Conservation (phyloP, 2,888 invertebrate species). For the Matsumyia berberina region DNA sequence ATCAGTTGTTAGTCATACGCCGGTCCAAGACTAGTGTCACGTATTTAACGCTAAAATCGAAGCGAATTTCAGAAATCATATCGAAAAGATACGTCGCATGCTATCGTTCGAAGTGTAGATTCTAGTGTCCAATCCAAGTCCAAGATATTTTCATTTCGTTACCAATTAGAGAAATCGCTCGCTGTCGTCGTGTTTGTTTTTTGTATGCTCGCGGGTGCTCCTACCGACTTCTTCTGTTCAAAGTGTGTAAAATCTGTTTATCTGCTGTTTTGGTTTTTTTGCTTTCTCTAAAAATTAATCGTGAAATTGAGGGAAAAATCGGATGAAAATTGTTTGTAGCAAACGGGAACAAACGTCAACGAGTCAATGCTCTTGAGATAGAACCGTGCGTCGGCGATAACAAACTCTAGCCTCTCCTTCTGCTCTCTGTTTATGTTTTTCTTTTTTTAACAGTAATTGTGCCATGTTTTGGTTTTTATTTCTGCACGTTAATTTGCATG, state of each 20-base stretch:
- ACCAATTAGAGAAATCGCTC: conserved; percentile 35
- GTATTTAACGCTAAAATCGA: conserved; percentile 13
- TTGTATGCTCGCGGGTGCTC: conserved; percentile 21
- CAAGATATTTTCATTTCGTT: conserved; percentile 38
- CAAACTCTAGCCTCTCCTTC: conserved; percentile 21
- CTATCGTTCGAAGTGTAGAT: conserved; percentile 22
- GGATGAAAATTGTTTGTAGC: neutral
- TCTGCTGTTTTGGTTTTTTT: conserved; percentile 1
- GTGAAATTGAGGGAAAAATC: conserved; percentile 43
- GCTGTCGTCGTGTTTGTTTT: conserved; percentile 2
- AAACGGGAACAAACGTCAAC: conserved; percentile 66
- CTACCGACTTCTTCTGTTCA: conserved; percentile 16
- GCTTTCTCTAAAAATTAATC: neutral
- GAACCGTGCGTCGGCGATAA: conserved; percentile 41
- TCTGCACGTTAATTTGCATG: conserved; percentile 44
- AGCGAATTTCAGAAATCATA: conserved; percentile 4
- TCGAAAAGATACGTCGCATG: conserved; percentile 56
- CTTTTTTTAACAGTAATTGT: conserved; percentile 31
- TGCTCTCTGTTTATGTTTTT: neutral
- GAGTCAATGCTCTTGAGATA: conserved; percentile 65
- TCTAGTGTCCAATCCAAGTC: conserved; percentile 14
- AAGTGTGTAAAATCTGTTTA: conserved; percentile 23
- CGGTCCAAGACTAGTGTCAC: conserved; percentile 41
- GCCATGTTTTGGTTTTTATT: conserved; percentile 11
- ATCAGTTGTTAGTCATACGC: conserved; percentile 71